Base-by-base conservation (phyloP, 1,140 invertebrate species). In the Rhyzopertha dominica region DNA sequence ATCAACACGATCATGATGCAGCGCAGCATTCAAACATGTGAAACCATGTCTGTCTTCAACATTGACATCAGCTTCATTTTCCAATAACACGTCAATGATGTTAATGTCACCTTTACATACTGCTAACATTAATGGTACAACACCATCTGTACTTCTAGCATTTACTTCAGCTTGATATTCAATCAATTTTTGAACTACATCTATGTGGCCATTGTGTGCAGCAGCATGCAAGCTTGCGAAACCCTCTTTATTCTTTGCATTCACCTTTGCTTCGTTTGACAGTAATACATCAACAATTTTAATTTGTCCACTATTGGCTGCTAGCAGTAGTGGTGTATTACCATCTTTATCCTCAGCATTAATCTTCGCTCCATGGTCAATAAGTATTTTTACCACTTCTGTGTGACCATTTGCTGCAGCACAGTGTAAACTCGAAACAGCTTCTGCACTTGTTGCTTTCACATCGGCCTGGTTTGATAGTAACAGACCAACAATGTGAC, bases 141-240 rank as follows among this genome's bases (percentile, higher is more conserved):
- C 13, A 10, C 37, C 30, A 1, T 42, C 19, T 1, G 44, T 32
- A 36, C 51, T 42, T 24, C 10, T 36, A 23, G 22, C 28, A 34
- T 47, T 35, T 13, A 54, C n/a, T 14, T 45, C 41, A 12, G 44
- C 51, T 2, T 38, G 31, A 23, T 23, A 10, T 23, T 43, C 12
- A 5, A 55, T 9, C 13, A 54, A 19, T 12, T 28, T 37, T 10
- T 23, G 20, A 14, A 32, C 38, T 2, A 43, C 26, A 4, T 63
- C 48, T 3, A 22, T 13, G 19, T 64, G 66, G 5, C 67, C 70
- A 7, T 62, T 53, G 42, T 65, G 45, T 10, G 63, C 61, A 4
- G 72, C 73, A 32, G 68, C 56, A 54, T 76, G 71, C 9, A 76
- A 50, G 9, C 71, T 67, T 4, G 58, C 52, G n/a, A 19, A 39